Conservation (phyloP, 1,140 invertebrate genomes). For the Zaprionus ghesquierei region DNA sequence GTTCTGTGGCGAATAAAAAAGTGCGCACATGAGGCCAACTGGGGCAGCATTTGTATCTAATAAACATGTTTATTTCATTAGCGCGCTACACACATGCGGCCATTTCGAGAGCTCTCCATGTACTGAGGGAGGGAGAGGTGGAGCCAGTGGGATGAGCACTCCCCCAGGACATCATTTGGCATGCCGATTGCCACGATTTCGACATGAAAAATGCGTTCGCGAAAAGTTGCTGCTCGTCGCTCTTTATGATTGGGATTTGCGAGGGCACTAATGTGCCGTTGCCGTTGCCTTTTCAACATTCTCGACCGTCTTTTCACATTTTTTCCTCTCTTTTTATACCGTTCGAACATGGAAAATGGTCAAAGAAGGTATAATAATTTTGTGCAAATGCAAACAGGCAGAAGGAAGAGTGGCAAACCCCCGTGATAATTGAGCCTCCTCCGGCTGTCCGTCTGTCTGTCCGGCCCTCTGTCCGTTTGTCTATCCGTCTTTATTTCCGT, state of each 20-base stretch:
- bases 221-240: constrained; percentile 58
- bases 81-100: constrained; percentile 69
- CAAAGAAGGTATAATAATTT: too few species aligned
- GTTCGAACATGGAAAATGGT: too few species aligned
- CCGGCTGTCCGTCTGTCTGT: too few species aligned
- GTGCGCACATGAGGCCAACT: constrained; percentile 28
- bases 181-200: constrained; percentile 61
- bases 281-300: constrained; percentile 52
- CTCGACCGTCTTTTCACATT: neutral
- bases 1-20: neutral
- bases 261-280: constrained; percentile 75
- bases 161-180: constrained; percentile 70
- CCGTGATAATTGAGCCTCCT: too few species aligned
- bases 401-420: too few species aligned
- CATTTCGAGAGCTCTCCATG: constrained; percentile 36
- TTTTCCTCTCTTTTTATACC: too few species aligned
- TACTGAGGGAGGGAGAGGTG: neutral
- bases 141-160: constrained; percentile 12
- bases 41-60: constrained; percentile 69
- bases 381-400: too few species aligned
- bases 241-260: constrained; percentile 79
- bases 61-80: constrained; percentile 81
- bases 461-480: too few species aligned
- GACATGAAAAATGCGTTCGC: constrained; percentile 81
- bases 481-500: too few species aligned